Evolutionary conservation across 2,888 invertebrate genomes (phyloP).

Genomic region (Drosophila anomelani): DNA sequence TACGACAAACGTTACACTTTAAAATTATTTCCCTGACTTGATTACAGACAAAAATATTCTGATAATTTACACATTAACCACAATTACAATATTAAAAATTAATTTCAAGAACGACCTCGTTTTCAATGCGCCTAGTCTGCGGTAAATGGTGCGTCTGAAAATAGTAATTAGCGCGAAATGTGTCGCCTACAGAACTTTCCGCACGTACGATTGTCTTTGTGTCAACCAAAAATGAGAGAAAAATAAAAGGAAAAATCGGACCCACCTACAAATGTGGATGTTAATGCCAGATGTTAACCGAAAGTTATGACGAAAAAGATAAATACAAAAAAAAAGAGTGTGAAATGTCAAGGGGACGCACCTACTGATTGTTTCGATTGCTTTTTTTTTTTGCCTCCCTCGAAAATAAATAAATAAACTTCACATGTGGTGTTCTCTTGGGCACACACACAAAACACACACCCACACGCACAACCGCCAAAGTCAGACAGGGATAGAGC

Average conservation of each 20-base stretch:
- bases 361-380: slow-evolving; percentile 15
- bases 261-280: slow-evolving; percentile 7
- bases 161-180: slow-evolving; percentile 19
- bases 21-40: background rate
- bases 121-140: slow-evolving; percentile 2
- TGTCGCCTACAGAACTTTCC: slow-evolving; percentile 14
- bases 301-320: slow-evolving; percentile 23
- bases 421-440: slow-evolving; percentile 20
- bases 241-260: background rate
- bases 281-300: slow-evolving; percentile 24
- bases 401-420: slow-evolving; percentile 12
- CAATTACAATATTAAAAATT: slow-evolving; percentile 6
- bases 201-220: background rate
- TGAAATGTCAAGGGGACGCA: slow-evolving; percentile 14
- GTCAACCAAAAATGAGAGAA: background rate
- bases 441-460: slow-evolving; percentile 3
- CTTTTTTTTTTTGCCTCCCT: background rate
- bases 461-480: background rate
- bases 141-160: slow-evolving; percentile 15
- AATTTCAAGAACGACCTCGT: slow-evolving; percentile 9
- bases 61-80: background rate
- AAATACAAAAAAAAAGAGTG: slow-evolving; percentile 1
- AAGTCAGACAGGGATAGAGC: slow-evolving; percentile 5
- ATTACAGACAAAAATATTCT: background rate
- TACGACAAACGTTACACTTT: too few relatives aligned